Evolutionary conservation across 2,113 vertebrate species (phyloP).

Genomic region (Cnemophilus loriae): DNA sequence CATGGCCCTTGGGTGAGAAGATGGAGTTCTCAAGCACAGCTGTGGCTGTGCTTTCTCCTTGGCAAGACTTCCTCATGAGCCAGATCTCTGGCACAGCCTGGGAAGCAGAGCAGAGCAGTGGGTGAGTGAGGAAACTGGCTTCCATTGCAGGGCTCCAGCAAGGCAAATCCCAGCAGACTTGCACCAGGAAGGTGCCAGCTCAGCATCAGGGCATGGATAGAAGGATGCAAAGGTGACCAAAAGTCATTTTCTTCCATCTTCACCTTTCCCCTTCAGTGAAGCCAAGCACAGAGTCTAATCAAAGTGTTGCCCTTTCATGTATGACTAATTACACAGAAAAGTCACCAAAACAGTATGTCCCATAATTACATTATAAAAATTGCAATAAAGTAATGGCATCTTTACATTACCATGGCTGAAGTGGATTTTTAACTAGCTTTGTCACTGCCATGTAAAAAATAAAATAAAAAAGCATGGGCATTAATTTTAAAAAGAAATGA

Average conservation of each 20-base stretch:
- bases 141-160: background rate
- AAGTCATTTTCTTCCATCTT: background rate
- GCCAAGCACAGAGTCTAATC: background rate
- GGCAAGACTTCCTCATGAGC: background rate
- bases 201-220: background rate
- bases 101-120: background rate
- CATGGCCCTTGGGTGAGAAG: background rate
- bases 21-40: background rate
- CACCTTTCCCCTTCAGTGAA: background rate
- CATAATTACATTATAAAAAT: conserved; percentile 37
- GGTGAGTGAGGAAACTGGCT: background rate
- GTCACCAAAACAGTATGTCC: conserved; percentile 8
- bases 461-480: conserved; percentile 20
- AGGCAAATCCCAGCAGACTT: background rate
- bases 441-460: conserved; percentile 7
- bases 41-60: background rate
- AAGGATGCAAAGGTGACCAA: background rate
- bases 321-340: background rate
- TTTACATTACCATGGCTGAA: background rate
- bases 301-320: background rate
- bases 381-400: conserved; percentile 8
- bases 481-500: conserved; percentile 68
- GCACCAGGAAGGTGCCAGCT: background rate
- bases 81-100: accelerated
- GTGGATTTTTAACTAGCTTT: conserved; percentile 20